phyloP scores from a whole-genome alignment of 92 coral and sea anemone genomes.

The Phenganax subtilis region DNA sequence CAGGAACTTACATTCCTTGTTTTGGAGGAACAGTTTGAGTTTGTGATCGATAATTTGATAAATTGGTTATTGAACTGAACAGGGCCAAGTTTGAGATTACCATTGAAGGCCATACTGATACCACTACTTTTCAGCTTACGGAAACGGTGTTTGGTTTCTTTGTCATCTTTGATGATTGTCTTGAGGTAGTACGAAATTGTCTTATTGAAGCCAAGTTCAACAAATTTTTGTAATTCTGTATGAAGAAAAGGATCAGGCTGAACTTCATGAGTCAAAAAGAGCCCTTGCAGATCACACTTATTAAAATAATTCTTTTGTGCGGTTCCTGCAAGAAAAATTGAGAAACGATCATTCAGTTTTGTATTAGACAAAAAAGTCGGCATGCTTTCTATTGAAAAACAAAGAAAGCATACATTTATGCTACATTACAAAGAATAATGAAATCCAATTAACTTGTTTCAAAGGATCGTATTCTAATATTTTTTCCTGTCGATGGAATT shows the following conservation, averaged over 20 bases:
- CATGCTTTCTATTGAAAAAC: no score
- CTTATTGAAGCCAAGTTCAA: conserved; percentile 9
- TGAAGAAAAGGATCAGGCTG: conserved; percentile 1
- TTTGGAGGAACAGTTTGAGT: neutral
- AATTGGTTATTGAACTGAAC: neutral
- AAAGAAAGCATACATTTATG: no score
- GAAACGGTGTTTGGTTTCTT: neutral
- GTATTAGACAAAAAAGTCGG: neutral
- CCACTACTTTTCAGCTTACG: neutral
- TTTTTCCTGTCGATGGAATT: no score
- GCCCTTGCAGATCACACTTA: conserved; percentile 1
- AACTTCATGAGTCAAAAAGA: neutral
- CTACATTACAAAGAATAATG: no score
- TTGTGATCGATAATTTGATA: neutral
- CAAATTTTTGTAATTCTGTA: neutral
- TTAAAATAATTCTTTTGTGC: neutral
- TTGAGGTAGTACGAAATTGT: neutral
- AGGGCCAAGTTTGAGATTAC: conserved; percentile 19
- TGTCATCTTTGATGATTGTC: neutral
- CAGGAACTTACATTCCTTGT: neutral
- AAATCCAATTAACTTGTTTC: no score
- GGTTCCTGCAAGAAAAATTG: neutral
- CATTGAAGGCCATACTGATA: conserved; percentile 3
- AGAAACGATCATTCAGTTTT: neutral
- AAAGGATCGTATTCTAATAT: no score